Base-by-base conservation (phyloP, 2,113 vertebrate species). In the Pluvialis apricaria region DNA sequence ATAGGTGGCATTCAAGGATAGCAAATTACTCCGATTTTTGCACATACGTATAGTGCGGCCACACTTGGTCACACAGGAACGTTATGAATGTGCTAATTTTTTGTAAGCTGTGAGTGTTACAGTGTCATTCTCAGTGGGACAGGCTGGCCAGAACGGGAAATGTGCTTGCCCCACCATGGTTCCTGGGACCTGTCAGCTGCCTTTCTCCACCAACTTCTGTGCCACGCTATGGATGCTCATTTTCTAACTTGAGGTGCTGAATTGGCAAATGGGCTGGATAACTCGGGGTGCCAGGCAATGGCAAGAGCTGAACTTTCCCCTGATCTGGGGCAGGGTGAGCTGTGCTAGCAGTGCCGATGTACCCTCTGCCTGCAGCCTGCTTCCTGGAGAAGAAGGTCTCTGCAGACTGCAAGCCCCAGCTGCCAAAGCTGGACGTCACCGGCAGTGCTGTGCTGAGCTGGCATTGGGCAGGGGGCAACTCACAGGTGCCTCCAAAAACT, bases 1-100 rank as follows among this genome's bases (percentile, higher is more conserved):
- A 95, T 95, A 96, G 96, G 86, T 96, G 93, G 96, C 96, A 97
- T 97, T 96, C 92, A 96, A 97, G 86, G 95, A 94, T 34, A 97
- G 91, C 36, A 79, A 85, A 94, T 97, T 95, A 86, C 25, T 84
- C 38, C 3, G 3, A 40, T 73, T 88, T 94, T 94, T 96, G 45
- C 81, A 66, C 77, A 58, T 22, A 58, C 10, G 34, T 55, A 5
- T 34, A 51, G 44, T 58, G 83, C 72, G 86, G 70, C 70, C 73
- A 73, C 77, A 49, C 34, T 44, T 82, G 69, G 65, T 68, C 58
- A 68, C 36, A 34, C 57, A 87, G 62, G 5, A 85, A 24, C 31
- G 19, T 54, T 65, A 57, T 1, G 6, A 60, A 40, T 12, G 13
- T 76, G 47, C 8, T 60, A 22, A 20, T 60, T 65, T 52, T 72